Evolutionary conservation across 2,888 invertebrate genomes (phyloP), one percentile per base, ranked within the genome.

Genomic region (Tenodera sinensis): DNA sequence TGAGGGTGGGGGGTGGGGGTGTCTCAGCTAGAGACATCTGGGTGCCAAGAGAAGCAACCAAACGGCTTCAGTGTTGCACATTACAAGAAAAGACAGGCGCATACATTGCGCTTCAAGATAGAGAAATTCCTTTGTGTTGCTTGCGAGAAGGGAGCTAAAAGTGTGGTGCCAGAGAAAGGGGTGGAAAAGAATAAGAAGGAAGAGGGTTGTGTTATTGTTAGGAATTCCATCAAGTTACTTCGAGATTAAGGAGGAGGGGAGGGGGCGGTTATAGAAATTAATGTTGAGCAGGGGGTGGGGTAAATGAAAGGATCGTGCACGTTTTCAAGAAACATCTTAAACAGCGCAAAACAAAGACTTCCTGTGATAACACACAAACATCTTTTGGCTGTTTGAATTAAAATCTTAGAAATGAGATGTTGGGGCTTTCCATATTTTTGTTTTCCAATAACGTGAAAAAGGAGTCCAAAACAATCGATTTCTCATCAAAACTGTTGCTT

Each of bases 11-110:
- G 30, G 25, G 42, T 12, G 42, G 81, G 28, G 54, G 54, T 71
- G 15, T 71, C 54, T 71, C 85, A 85, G 28, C 71, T 27, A 86
- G 82, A 87, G 87, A 82, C 87, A 87, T 87, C 86, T 86, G 81
- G 25, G 85, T 54, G 34, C 9, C n/a, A 27, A 85, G 54, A 71
- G 54, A 71, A 71, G 20, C 54, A 71, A 71, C 54, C 54, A 71
- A 71, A 71, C 54, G 54, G 54, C 54, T 71, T 71, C 54, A 71
- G 27, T 47, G 54, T 47, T 85, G 28, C 27, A 27, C n/a, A 47
- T 47, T 71, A 71, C 54, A 71, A 71, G 54, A 71, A 71, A 71
- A 71, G 54, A 71, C 54, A 71, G 54, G 54, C 54, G 54, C 54
- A 25, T 71, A 71, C 54, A 71, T 71, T 20, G 54, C 54, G 54